A percentile compares a stretch with the other conserved stretches of the same genome.
Conservation (phyloP, 2,888 invertebrate species). For the Ametastegia equiseti region DNA sequence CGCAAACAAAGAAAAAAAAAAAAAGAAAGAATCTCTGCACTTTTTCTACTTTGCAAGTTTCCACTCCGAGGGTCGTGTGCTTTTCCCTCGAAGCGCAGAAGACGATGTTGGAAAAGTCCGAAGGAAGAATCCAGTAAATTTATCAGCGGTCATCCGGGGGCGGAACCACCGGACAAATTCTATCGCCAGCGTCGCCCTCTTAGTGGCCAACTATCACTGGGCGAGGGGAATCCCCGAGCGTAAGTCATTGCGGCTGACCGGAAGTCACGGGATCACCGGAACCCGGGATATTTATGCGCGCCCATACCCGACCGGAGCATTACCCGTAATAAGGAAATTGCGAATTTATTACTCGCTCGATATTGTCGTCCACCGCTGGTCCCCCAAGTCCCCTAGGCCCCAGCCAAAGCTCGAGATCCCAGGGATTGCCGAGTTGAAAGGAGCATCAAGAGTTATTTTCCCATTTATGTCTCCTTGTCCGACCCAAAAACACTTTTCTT, state of each 20-base stretch:
- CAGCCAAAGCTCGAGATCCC: slow-evolving; percentile 4
- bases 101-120: slow-evolving; percentile 50
- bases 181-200: slow-evolving; percentile 70
- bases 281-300: slow-evolving; percentile 75
- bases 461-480: slow-evolving; percentile 71
- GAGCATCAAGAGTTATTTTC: slow-evolving; percentile 72
- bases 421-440: slow-evolving; percentile 49
- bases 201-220: slow-evolving; percentile 41
- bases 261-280: slow-evolving; percentile 76
- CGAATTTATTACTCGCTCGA: slow-evolving; percentile 75
- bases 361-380: slow-evolving; percentile 63
- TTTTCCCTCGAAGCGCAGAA: slow-evolving; percentile 33
- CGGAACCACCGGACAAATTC: slow-evolving; percentile 75
- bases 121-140: slow-evolving; percentile 72
- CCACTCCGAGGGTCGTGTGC: slow-evolving; percentile 17
- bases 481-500: slow-evolving; percentile 8
- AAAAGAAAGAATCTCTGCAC: slow-evolving; percentile 30
- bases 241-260: slow-evolving; percentile 76
- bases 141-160: slow-evolving; percentile 74
- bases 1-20: slow-evolving; percentile 16
- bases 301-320: slow-evolving; percentile 73
- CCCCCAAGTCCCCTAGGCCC: slow-evolving; percentile 39
- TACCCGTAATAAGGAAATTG: slow-evolving; percentile 76
- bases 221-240: slow-evolving; percentile 61
- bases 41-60: slow-evolving; percentile 47